phyloP scores from a whole-genome alignment of 2,888 invertebrate genomes.

The Zele albiditarsus region DNA sequence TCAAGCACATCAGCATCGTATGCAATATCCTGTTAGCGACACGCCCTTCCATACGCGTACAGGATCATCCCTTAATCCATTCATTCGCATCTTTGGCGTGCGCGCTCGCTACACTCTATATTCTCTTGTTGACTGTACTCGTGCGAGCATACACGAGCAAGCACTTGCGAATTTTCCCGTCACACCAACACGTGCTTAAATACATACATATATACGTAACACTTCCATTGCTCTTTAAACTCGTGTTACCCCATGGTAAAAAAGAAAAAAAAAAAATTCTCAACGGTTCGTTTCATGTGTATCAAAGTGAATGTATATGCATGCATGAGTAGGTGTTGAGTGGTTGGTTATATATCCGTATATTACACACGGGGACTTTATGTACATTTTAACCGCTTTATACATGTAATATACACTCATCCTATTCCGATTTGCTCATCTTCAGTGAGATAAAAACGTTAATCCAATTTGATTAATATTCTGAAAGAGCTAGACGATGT shows the following conservation, averaged over 20 bases:
- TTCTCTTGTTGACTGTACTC: slow-evolving; percentile 31
- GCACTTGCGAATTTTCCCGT: slow-evolving; percentile 23
- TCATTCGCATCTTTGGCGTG: slow-evolving; percentile 69
- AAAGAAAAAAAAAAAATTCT: neutral
- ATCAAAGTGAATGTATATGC: slow-evolving; percentile 31
- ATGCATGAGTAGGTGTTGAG: slow-evolving; percentile 18
- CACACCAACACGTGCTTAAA: neutral
- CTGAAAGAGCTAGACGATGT: neutral
- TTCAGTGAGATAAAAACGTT: neutral
- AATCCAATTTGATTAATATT: neutral
- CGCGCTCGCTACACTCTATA: neutral
- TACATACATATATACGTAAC: neutral
- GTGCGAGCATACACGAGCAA: slow-evolving; percentile 30
- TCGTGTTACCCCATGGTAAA: slow-evolving; percentile 11
- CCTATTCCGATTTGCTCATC: neutral
- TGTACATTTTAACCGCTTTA: slow-evolving; percentile 24
- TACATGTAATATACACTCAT: neutral
- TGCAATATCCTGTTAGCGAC: slow-evolving; percentile 13
- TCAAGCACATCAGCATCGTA: slow-evolving; percentile 6
- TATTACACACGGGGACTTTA: neutral
- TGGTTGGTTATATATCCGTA: slow-evolving; percentile 16
- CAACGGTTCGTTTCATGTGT: slow-evolving; percentile 35
- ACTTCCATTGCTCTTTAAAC: slow-evolving; percentile 18
- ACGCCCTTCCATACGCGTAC: slow-evolving; percentile 60
- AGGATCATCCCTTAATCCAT: slow-evolving; percentile 72